Evolutionary conservation across 2,888 invertebrate species (phyloP).

Genomic region (Phorcus lineatus): DNA sequence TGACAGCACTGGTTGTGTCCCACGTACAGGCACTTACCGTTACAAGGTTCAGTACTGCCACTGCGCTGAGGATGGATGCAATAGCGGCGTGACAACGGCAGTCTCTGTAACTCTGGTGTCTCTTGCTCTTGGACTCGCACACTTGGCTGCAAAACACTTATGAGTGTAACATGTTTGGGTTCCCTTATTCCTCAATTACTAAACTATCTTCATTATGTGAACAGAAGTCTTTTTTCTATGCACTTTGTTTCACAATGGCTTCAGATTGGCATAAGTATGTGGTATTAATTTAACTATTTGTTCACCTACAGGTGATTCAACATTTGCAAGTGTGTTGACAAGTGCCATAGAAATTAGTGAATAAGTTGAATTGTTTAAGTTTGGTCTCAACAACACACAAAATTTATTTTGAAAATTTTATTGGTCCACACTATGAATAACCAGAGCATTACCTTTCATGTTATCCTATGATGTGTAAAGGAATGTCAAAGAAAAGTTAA

Average conservation of each 20-base stretch:
- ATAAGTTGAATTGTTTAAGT: too few relatives aligned
- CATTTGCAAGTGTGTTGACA: too few relatives aligned
- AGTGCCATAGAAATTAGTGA: too few relatives aligned
- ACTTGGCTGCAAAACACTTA: conserved; percentile 9
- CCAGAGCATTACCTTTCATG: too few relatives aligned
- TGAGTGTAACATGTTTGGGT: neutral
- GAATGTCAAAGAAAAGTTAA: too few relatives aligned
- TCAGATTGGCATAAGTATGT: conserved; percentile 9
- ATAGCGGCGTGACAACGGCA: conserved; percentile 28
- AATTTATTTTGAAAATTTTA: too few relatives aligned
- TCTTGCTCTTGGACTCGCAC: neutral
- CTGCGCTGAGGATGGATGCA: conserved; percentile 38
- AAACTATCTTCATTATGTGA: conserved; percentile 19
- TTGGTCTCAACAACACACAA: too few relatives aligned
- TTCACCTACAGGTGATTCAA: too few relatives aligned
- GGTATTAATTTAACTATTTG: too few relatives aligned
- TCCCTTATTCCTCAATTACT: conserved; percentile 2
- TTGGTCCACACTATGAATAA: too few relatives aligned
- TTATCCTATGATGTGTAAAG: too few relatives aligned
- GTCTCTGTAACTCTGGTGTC: conserved; percentile 26
- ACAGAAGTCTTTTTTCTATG: conserved; percentile 23
- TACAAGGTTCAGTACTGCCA: conserved; percentile 45
- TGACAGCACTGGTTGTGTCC: conserved; percentile 31
- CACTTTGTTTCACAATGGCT: conserved; percentile 22
- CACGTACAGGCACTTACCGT: conserved; percentile 44